These are phyloP conservation scores for Bellardia pandia DNA, from an alignment of 2,888 invertebrate species.

Conservation along the genomic window DNA sequence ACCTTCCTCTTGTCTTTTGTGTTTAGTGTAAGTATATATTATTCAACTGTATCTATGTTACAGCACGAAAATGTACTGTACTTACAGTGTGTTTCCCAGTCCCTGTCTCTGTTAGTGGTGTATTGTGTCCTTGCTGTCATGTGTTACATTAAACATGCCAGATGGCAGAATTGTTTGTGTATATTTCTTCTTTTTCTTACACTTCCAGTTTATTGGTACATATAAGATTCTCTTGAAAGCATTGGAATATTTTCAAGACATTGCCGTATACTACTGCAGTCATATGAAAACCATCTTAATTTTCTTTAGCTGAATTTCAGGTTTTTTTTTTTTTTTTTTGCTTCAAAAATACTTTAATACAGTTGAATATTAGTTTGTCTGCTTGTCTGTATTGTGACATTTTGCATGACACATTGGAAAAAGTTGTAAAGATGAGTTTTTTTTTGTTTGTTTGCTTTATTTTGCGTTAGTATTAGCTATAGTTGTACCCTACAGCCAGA, in stretches of 20 bases:
- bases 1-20: conserved; percentile 16
- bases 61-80: neutral
- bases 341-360: conserved; percentile 9
- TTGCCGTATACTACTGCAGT: conserved; percentile 37
- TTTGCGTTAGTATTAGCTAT: neutral
- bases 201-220: conserved; percentile 49
- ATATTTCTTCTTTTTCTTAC: neutral
- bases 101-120: conserved; percentile 39
- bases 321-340: neutral
- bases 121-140: conserved; percentile 69
- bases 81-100: neutral
- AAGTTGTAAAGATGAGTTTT: neutral
- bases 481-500: neutral
- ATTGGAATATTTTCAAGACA: conserved; percentile 32
- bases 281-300: conserved; percentile 36
- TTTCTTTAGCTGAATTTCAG: conserved; percentile 32
- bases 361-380: conserved; percentile 13
- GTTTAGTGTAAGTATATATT: neutral
- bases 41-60: neutral
- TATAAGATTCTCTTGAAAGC: conserved; percentile 21
- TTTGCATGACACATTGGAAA: conserved; percentile 41
- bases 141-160: conserved; percentile 62
- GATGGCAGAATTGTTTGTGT: conserved; percentile 43
- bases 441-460: neutral
- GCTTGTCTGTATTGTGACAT: conserved; percentile 35